phyloP scores from a whole-genome alignment of 2,888 invertebrate species.

The Odontothrips loti region DNA sequence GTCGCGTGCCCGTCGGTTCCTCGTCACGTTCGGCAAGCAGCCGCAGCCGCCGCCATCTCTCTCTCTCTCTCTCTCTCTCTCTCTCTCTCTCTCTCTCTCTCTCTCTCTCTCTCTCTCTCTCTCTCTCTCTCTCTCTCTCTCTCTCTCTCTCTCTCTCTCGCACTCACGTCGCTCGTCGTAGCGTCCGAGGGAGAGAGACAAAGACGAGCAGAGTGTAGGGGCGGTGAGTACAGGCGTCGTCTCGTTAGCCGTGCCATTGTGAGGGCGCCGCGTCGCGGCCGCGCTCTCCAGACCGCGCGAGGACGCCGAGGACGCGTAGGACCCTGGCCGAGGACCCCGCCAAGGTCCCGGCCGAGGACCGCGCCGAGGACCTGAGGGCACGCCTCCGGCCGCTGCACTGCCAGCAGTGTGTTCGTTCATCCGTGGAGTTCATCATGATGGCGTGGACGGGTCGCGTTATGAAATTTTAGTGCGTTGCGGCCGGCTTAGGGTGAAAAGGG shows the following conservation, averaged over 20 bases:
- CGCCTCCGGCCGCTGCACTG: too few relatives aligned
- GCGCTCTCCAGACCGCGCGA: background rate
- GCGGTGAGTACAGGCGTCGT: background rate
- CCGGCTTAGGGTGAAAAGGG: background rate
- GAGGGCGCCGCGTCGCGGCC: background rate
- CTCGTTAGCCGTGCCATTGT: slow-evolving; percentile 13
- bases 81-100: background rate
- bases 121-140: slow-evolving; percentile 1
- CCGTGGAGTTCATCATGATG: background rate
- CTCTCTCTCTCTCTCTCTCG: background rate
- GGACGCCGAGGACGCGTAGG: too few relatives aligned
- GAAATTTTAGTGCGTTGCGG: background rate
- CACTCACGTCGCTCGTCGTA: background rate
- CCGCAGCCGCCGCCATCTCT: background rate
- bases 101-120: background rate
- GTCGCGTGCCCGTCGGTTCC: background rate
- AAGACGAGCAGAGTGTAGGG: background rate
- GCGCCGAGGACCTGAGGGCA: too few relatives aligned
- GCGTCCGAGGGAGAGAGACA: background rate
- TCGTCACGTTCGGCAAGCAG: background rate
- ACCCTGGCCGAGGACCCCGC: too few relatives aligned
- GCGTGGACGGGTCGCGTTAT: background rate
- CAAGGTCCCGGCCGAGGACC: too few relatives aligned
- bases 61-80: background rate
- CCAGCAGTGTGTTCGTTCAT: background rate